phyloP scores from a whole-genome alignment of 2,888 invertebrate genomes.

The Lasioglossum zephyrum region DNA sequence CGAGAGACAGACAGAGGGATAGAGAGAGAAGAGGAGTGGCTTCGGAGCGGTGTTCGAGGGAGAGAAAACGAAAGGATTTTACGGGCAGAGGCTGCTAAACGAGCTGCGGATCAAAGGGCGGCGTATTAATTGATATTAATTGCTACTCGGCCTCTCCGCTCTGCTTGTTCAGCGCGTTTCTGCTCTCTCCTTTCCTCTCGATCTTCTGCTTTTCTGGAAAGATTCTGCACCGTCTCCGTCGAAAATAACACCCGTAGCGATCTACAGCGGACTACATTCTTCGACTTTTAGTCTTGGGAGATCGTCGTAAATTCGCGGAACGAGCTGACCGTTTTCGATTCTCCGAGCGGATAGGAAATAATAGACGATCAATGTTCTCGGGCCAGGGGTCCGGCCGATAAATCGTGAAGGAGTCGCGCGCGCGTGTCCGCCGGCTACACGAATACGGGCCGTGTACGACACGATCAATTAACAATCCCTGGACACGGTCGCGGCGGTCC shows the following conservation, averaged over 20 bases:
- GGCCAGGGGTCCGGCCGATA: background rate
- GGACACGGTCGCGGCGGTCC: background rate
- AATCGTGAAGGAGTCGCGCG: conserved; percentile 6
- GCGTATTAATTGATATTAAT: conserved; percentile 65
- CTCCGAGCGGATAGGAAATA: background rate
- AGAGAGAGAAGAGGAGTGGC: conserved; percentile 25
- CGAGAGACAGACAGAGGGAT: background rate
- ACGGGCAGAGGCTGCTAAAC: conserved; percentile 43
- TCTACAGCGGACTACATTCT: background rate
- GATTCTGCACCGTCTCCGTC: background rate
- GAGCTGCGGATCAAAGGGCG: conserved; percentile 56
- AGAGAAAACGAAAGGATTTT: conserved; percentile 33
- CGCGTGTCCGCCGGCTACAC: conserved; percentile 18
- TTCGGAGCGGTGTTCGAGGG: conserved; percentile 41
- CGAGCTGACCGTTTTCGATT: background rate
- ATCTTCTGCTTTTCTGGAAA: conserved; percentile 13
- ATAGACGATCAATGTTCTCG: background rate
- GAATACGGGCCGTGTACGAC: conserved; percentile 45
- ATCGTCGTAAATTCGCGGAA: background rate
- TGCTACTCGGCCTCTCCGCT: conserved; percentile 16
- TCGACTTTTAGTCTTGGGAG: background rate
- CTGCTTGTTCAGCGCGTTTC: background rate
- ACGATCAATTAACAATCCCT: conserved; percentile 44
- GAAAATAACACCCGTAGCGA: background rate
- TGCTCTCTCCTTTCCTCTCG: background rate